Percentiles rank a stretch among this genome's conserved stretches.
These are phyloP conservation scores for Harmothoe impar DNA, from an alignment of 2,888 invertebrate genomes.

Conservation along the genomic window DNA sequence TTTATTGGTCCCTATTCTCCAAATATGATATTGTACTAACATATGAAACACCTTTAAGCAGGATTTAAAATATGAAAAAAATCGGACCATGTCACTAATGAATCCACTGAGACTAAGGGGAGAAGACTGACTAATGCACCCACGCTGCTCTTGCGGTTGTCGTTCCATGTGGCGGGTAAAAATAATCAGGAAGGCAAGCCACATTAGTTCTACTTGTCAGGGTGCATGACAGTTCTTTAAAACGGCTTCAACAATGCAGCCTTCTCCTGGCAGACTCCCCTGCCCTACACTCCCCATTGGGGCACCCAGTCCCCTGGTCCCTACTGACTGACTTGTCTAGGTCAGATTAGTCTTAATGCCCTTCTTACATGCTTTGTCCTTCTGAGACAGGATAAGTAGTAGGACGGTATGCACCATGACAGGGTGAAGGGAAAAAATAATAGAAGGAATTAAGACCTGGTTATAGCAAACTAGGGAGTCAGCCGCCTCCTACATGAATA, in stretches of 20 bases:
- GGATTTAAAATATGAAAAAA: too few species aligned
- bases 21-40: too few species aligned
- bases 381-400: too few species aligned
- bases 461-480: too few species aligned
- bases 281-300: not conserved
- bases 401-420: too few species aligned
- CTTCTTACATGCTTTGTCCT: too few species aligned
- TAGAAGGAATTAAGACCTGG: too few species aligned
- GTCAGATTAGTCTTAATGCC: not conserved
- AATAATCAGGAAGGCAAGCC: constrained; percentile 51
- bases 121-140: constrained; percentile 18
- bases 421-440: too few species aligned
- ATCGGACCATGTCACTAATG: too few species aligned
- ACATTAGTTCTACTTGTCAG: constrained; percentile 55
- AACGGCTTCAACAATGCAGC: constrained; percentile 22
- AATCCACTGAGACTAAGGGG: not conserved
- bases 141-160: not conserved
- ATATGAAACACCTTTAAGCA: too few species aligned
- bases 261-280: not conserved
- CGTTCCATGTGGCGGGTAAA: not conserved
- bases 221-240: constrained; percentile 40
- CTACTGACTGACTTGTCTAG: not conserved
- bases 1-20: too few species aligned
- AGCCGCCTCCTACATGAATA: too few species aligned
- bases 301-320: not conserved